phyloP scores from a whole-genome alignment of 2,888 invertebrate genomes.

The Aromia moschata region DNA sequence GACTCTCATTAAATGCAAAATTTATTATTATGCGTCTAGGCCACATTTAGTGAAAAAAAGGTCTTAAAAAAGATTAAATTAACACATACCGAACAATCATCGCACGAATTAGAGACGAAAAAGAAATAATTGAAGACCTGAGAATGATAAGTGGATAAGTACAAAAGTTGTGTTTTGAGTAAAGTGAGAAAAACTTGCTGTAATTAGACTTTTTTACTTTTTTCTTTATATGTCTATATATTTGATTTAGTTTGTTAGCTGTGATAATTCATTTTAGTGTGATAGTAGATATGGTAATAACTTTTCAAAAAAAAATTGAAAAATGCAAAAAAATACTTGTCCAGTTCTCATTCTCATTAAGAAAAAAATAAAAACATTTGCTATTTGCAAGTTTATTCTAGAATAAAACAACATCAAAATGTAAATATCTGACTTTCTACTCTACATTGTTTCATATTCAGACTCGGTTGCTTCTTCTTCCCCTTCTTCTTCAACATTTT shows the following conservation, averaged over 20 bases:
- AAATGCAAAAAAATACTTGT: background rate
- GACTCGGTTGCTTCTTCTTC: background rate
- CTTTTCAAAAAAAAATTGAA: background rate
- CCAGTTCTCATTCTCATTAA: background rate
- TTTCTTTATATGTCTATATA: background rate
- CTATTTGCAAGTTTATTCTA: background rate
- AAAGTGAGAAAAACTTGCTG: background rate
- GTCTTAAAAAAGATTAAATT: no score
- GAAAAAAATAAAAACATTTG: no score
- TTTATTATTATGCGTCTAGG: no score
- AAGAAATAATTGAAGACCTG: constrained; percentile 7
- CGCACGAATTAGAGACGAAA: no score
- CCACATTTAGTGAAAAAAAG: no score
- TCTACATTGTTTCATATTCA: background rate
- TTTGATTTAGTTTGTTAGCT: background rate
- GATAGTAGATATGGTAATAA: constrained; percentile 2
- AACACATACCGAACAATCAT: no score
- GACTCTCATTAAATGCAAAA: no score
- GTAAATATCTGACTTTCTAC: no score
- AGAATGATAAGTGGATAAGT: background rate
- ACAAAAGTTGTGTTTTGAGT: background rate
- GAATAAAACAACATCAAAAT: no score
- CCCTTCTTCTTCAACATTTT: background rate
- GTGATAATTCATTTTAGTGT: background rate
- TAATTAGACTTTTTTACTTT: background rate